Evolutionary conservation across 2,113 vertebrate species (phyloP).

Genomic region (Synchiropus splendidus): DNA sequence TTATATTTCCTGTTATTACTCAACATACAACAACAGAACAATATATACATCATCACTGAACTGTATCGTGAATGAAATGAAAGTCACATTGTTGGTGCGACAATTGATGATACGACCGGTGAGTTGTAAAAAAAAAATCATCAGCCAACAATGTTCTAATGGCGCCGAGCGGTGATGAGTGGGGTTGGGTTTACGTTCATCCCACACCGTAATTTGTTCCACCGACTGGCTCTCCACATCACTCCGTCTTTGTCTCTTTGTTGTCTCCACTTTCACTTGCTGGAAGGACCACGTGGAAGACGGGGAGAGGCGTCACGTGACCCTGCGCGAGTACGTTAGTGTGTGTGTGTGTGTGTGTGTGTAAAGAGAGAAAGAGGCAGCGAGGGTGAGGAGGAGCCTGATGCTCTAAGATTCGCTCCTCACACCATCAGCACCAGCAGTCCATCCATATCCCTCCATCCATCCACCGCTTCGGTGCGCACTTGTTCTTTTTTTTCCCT

Average conservation of each 20-base stretch:
- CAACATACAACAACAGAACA: too few relatives aligned
- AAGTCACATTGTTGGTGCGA: too few relatives aligned
- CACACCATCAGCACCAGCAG: constrained; percentile 47
- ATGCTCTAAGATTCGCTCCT: constrained; percentile 33
- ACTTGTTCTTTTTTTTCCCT: neutral
- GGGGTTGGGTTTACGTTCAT: too few relatives aligned
- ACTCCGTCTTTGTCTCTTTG: constrained; percentile 5
- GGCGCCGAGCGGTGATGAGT: too few relatives aligned
- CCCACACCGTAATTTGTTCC: too few relatives aligned
- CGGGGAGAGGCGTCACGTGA: constrained; percentile 56
- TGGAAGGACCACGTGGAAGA: constrained; percentile 25
- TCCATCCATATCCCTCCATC: constrained; percentile 9
- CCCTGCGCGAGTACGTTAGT: constrained; percentile 49
- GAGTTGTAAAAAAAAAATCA: too few relatives aligned
- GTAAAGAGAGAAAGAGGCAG: constrained; percentile 11
- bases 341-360: constrained; percentile 11
- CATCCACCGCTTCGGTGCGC: constrained; percentile 6
- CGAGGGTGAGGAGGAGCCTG: constrained; percentile 47
- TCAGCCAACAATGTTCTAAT: too few relatives aligned
- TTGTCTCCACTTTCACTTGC: constrained; percentile 24
- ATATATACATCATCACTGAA: too few relatives aligned
- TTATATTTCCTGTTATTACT: too few relatives aligned
- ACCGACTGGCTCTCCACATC: too few relatives aligned
- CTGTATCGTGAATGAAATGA: too few relatives aligned
- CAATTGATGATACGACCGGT: too few relatives aligned